phyloP scores from a whole-genome alignment of 2,797 vertebrate genomes.

The Taenioides sp. region DNA sequence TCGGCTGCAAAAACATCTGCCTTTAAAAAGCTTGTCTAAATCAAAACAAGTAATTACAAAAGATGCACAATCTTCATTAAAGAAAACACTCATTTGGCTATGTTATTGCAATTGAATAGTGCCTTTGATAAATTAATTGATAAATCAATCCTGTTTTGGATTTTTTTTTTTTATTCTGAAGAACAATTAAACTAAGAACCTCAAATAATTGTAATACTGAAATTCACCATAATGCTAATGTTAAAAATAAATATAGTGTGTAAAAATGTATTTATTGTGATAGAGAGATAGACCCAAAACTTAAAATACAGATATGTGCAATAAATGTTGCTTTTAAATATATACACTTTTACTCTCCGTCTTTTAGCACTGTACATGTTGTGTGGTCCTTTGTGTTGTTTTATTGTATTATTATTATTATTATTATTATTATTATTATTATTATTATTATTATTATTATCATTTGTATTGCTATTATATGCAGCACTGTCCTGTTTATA shows the following conservation, averaged over 20 bases:
- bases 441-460: too few species aligned
- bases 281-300: neutral
- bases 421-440: too few species aligned
- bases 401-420: too few species aligned
- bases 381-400: too few species aligned
- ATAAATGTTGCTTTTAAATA: neutral
- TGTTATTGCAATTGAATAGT: neutral
- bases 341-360: neutral
- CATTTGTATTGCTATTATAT: too few species aligned
- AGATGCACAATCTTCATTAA: neutral
- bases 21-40: neutral
- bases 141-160: neutral
- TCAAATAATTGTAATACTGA: neutral
- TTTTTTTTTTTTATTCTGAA: neutral
- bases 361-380: too few species aligned
- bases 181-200: neutral
- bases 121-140: neutral
- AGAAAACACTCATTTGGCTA: neutral
- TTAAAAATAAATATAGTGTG: neutral
- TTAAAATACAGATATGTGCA: neutral
- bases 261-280: neutral
- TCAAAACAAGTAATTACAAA: neutral
- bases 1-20: slow-evolving; percentile 45
- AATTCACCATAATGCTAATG: neutral
- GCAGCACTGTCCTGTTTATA: too few species aligned